Base-by-base conservation (phyloP, 2,888 invertebrate species). In the Brassicogethes aeneus region DNA sequence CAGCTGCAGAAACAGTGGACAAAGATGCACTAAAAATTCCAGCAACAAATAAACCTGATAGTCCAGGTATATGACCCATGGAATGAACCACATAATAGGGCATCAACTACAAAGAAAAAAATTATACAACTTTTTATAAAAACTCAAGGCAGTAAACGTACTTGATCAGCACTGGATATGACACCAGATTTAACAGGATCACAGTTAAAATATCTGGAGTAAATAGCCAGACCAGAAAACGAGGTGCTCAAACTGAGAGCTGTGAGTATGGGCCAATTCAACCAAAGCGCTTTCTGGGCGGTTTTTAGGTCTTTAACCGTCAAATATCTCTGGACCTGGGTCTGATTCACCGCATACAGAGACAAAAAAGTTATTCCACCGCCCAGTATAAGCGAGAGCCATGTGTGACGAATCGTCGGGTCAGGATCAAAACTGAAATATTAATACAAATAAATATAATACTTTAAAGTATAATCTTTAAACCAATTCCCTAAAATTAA, bases 1-100 rank as follows among this genome's bases (percentile, higher is more conserved):
- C 77, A 1, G 91, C 82, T 0, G 94, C 91, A 0, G 93, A 94
- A 43, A 95, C 84, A 0, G 93, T 92, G 34, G 93, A 92, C 7
- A 94, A 71, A 1, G 92, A 86, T 0, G 90, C 94, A 53, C 90
- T 90, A 62, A 94, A 92, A 44, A 95, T 85, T 2, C 93, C 85
- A 2, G 93, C 88, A 0, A 93, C 84, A 61, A 94, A 93, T 15
- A 95, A 72, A 0, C 95, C 95, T 0, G 91, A 79, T 14, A 95
- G 59, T 0, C 93, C 94, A 0, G 88, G 86, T 37, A 79, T 67
- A 36, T 74, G 59, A 0, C 75, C 70, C 82, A 93, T 79, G 0
- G 77, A 79, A 47, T 86, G 82, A 47, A 86, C 79, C 14, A 87
- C 85, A 61, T 82, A 88, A 40, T 77, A 73, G 0, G 87, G 86